phyloP scores from a whole-genome alignment of 92 coral and sea anemone genomes.

The Plumapathes pennacea region DNA sequence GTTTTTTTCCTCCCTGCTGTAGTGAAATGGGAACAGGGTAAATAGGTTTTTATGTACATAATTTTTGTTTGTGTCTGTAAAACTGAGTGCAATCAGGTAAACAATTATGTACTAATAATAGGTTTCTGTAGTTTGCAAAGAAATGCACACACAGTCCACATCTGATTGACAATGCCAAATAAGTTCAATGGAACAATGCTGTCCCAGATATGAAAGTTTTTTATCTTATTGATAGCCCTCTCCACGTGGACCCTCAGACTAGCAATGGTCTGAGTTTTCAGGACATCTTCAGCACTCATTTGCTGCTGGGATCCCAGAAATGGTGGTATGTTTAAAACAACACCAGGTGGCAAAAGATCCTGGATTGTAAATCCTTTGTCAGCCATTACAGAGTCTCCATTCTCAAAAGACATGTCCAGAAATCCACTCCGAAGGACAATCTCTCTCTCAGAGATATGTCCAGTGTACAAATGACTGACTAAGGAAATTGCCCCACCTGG shows the following conservation, averaged over 20 bases:
- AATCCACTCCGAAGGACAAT: slow-evolving; percentile 43
- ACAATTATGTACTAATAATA: slow-evolving; percentile 5
- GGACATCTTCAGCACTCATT: slow-evolving; percentile 50
- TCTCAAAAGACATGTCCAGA: slow-evolving; percentile 30
- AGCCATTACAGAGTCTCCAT: slow-evolving; percentile 34
- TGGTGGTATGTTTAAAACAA: slow-evolving; percentile 45
- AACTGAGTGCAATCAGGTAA: too few relatives aligned
- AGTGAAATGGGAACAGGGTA: slow-evolving; percentile 6
- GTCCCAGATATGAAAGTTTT: slow-evolving; percentile 55
- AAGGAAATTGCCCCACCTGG: slow-evolving; percentile 56
- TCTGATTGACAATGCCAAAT: slow-evolving; percentile 55
- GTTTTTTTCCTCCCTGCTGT: slow-evolving; percentile 17
- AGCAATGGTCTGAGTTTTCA: slow-evolving; percentile 48
- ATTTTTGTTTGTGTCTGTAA: too few relatives aligned
- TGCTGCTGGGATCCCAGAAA: slow-evolving; percentile 47
- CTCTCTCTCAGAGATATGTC: slow-evolving; percentile 59
- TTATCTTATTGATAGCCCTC: slow-evolving; percentile 45
- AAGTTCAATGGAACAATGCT: slow-evolving; percentile 38
- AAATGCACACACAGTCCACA: slow-evolving; percentile 51
- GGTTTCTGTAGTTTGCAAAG: slow-evolving; percentile 29
- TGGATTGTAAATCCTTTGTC: slow-evolving; percentile 37
- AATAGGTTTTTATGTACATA: too few relatives aligned
- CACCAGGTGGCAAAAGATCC: slow-evolving; percentile 48
- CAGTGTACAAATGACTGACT: slow-evolving; percentile 56
- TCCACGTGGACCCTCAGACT: slow-evolving; percentile 36